Evolutionary conservation across 1,140 invertebrate genomes (phyloP), one percentile per base, ranked within the genome.

Genomic region (Sipha flava): DNA sequence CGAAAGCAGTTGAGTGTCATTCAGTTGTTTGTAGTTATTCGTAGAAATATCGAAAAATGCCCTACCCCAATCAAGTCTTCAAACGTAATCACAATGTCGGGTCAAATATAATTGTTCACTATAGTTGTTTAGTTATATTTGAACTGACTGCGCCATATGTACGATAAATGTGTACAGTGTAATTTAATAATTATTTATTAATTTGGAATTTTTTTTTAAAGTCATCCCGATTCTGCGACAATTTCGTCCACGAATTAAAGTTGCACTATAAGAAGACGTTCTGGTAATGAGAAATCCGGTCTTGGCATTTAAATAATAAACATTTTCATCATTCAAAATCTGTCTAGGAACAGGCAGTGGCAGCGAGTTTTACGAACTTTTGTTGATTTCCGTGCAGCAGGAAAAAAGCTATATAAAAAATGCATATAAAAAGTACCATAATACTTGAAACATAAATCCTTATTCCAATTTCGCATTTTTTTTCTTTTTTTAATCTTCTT

Each of bases 361-460:
- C 12, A 66, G 18, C 12, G 59, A 31, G 29, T 37, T 64, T 62
- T 64, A 34, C 31, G 64, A 66, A 66, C 34, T 43, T 23, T 43
- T 66, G 34, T 66, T 66, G 62, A 66, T 34, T 66, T 40, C 10
- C 1, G 10, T 3, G n/a, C n/a, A 40, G 62, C 40, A 40, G 43
- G n/a, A 66, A 66, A 59, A 66, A 66, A 40, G 10, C 34, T 16
- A 23, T 23, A 66, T 62, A 66, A 66, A 66, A 66, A 66, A 66
- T 23, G 3, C n/a, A 66, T n/a, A 64, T 21, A 64, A 64, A 43
- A 66, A 26, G 21, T 66, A 66, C 18, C 64, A 34, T 16, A 23
- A n/a, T 43, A 66, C 64, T 66, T 66, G 21, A 66, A 66, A 66
- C 34, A 21, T 43, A 66, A 66, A 66, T 66, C 64, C 21, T 66